A percentile compares a stretch with the other conserved stretches of the same genome.
phyloP scores from a whole-genome alignment of 2,888 invertebrate species.

The Nemoura dubitans region DNA sequence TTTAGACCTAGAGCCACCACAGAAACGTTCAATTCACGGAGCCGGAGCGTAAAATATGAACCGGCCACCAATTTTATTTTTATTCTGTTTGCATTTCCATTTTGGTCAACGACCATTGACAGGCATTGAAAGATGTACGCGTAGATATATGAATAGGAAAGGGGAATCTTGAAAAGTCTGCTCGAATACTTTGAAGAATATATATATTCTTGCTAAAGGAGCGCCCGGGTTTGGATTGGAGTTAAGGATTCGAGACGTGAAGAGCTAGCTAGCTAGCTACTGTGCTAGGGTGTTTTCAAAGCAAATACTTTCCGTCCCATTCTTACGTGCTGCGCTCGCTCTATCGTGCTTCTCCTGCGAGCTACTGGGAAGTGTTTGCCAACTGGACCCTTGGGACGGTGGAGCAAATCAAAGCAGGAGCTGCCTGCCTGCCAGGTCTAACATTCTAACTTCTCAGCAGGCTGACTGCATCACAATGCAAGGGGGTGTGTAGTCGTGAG shows the following conservation, averaged over 20 bases:
- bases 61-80: neutral
- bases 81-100: neutral
- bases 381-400: conserved; percentile 47
- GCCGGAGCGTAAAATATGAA: neutral
- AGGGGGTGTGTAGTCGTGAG: conserved; percentile 41
- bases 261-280: conserved; percentile 18
- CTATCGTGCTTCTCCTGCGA: conserved; percentile 35
- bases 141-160: neutral
- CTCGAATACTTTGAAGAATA: neutral
- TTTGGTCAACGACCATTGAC: neutral
- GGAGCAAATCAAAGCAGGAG: conserved; percentile 45
- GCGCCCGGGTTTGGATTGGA: neutral
- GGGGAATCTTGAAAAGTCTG: neutral
- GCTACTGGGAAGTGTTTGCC: conserved; percentile 42
- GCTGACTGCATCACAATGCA: conserved; percentile 43
- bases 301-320: conserved; percentile 46
- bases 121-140: neutral
- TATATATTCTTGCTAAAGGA: neutral
- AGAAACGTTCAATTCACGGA: too few relatives aligned
- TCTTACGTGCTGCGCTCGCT: neutral
- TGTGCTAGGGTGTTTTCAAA: conserved; percentile 42
- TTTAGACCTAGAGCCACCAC: too few relatives aligned
- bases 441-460: conserved; percentile 15
- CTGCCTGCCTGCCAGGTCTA: conserved; percentile 18
- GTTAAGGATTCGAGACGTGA: conserved; percentile 19